Base-by-base conservation (phyloP, 2,797 vertebrate genomes). In the Etheostoma nigrum region DNA sequence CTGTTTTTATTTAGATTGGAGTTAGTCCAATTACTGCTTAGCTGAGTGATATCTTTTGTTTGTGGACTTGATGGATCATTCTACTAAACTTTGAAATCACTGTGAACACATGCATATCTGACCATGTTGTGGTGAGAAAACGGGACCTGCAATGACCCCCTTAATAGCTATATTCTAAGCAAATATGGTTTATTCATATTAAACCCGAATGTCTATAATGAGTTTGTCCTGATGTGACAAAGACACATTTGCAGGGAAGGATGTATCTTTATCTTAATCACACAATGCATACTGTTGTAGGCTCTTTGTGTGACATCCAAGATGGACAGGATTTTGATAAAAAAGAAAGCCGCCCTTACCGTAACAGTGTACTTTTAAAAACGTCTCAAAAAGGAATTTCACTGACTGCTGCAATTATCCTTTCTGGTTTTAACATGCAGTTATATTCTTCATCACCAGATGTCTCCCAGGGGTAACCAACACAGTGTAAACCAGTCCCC, bases 371-470 rank as follows among this genome's bases (percentile, higher is more conserved):
- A 21, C 0, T 19, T 21, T 16, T 16, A 10, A 19, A 51, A 72
- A 51, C 9, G 1, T 7, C 13, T 21, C 1, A 23, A 42, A 74
- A 42, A 21, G 3, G 2, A 47, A 16, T 18, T 48, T n/a, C 4
- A 55, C 16, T 11, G 49, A 25, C 48, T 62, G 2, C 44, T 74
- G 11, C 64, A 40, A 14, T 47, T 54, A 8, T 27, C 3, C 4
- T 21, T 80, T 25, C 10, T 73, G 16, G 4, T 65, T 68, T 64
- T 75, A 7, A 63, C 16, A 15, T 91, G 87, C 64, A 92, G 66
- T 91, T 84, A 44, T 49, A 40, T 23, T 55, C 82, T 79, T 72
- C 25, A 84, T 84, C 95, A 93, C 89, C 88, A 94, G 95, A 79
- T 94, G 94, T 91, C 95, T 91, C 89, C 75, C 75, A 82, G 61